Conservation (phyloP, 2,888 invertebrate genomes). For the Ditylenchus weischeri region DNA sequence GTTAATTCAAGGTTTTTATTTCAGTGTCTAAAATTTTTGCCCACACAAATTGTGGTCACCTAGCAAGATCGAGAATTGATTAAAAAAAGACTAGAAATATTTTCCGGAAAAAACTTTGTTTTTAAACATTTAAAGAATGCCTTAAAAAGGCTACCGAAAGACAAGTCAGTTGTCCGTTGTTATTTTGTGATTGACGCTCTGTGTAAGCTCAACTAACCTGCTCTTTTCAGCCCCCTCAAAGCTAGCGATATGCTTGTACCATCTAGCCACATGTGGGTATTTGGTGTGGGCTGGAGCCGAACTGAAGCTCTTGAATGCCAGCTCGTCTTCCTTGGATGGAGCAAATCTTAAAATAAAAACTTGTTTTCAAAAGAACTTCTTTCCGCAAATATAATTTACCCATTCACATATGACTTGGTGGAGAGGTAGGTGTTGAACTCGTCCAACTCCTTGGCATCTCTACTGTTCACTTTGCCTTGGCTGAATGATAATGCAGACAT, state of each 20-base stretch:
- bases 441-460: slow-evolving; percentile 14
- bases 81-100: too few species aligned
- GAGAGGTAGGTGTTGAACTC: slow-evolving; percentile 22
- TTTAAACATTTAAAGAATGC: too few species aligned
- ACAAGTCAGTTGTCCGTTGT: too few species aligned
- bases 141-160: too few species aligned
- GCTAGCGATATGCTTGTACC: slow-evolving; percentile 52
- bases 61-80: too few species aligned
- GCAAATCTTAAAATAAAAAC: slow-evolving; percentile 12
- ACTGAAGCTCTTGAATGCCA: slow-evolving; percentile 16
- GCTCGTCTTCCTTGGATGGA: slow-evolving; percentile 20
- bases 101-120: too few species aligned
- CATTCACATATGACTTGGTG: slow-evolving; percentile 19
- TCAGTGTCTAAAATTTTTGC: too few species aligned
- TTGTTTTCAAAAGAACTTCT: not conserved
- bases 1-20: too few species aligned
- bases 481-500: slow-evolving; percentile 8
- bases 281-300: slow-evolving; percentile 12
- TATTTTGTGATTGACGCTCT: too few species aligned
- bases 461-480: slow-evolving; percentile 3
- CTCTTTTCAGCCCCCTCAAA: slow-evolving; percentile 30
- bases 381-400: slow-evolving; percentile 5
- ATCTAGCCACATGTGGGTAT: slow-evolving; percentile 44
- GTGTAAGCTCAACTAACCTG: too few species aligned
- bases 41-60: too few species aligned